A percentile compares a stretch with the other conserved stretches of the same genome.
phyloP scores from a whole-genome alignment of 2,113 vertebrate genomes.

The Cyanoliseus patagonus region DNA sequence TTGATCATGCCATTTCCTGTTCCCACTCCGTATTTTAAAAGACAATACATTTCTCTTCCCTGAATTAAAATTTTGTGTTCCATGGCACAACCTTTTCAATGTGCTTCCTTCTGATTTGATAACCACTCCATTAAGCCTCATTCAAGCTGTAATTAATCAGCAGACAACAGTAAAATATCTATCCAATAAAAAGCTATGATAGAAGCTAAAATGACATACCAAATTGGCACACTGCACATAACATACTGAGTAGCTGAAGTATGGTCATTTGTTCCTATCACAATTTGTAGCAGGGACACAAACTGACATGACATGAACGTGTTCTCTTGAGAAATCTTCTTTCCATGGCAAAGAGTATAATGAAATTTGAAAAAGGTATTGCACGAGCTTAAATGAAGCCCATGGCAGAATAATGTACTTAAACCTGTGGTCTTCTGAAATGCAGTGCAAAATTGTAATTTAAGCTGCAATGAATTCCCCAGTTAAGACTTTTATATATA shows the following conservation, averaged over 20 bases:
- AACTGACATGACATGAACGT: slow-evolving; percentile 6
- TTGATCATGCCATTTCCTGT: neutral
- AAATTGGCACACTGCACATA: neutral
- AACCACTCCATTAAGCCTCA: neutral
- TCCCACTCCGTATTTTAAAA: neutral
- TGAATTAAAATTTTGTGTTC: neutral
- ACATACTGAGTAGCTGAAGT: slow-evolving; percentile 2
- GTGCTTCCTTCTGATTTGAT: slow-evolving; percentile 4
- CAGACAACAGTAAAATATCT: neutral
- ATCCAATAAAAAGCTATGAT: neutral
- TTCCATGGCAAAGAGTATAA: slow-evolving; percentile 31
- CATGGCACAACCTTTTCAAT: neutral
- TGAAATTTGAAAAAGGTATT: slow-evolving; percentile 50
- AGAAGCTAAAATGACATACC: neutral
- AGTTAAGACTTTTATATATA: slow-evolving; percentile 8
- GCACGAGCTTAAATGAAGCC: slow-evolving; percentile 12
- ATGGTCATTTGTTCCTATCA: neutral
- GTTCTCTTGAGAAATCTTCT: slow-evolving; percentile 35
- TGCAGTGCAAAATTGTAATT: slow-evolving; percentile 19
- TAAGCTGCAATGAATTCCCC: slow-evolving; percentile 18
- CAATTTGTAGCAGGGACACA: slow-evolving; percentile 7
- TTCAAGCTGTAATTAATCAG: slow-evolving; percentile 3
- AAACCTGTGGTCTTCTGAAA: slow-evolving; percentile 36
- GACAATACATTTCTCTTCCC: neutral
- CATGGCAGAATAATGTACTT: slow-evolving; percentile 25